These are phyloP conservation scores for Scolanthus callimorphus DNA, from an alignment of 92 coral and sea anemone species.

Conservation along the genomic window DNA sequence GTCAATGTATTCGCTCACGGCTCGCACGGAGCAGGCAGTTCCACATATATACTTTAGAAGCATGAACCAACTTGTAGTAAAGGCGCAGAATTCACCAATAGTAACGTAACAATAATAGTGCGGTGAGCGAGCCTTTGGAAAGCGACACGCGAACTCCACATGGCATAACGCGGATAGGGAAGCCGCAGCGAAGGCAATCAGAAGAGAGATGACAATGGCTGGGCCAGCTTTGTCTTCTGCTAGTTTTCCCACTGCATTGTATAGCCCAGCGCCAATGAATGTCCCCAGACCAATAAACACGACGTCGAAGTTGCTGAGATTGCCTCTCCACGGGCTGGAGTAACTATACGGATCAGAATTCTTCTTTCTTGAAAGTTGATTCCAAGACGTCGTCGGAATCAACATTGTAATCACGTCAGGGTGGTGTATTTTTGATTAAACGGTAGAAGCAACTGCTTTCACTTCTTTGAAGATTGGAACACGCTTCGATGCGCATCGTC, in stretches of 20 bases:
- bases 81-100: slow-evolving; percentile 73
- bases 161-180: slow-evolving; percentile 56
- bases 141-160: slow-evolving; percentile 70
- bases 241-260: slow-evolving; percentile 60
- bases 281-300: slow-evolving; percentile 54
- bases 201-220: slow-evolving; percentile 60
- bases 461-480: too few relatives aligned
- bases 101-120: slow-evolving; percentile 56
- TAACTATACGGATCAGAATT: too few relatives aligned
- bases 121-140: slow-evolving; percentile 77
- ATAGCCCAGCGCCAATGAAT: slow-evolving; percentile 66
- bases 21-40: slow-evolving; percentile 43
- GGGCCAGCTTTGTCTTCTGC: slow-evolving; percentile 78
- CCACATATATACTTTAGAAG: slow-evolving; percentile 59
- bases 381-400: too few relatives aligned
- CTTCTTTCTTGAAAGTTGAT: too few relatives aligned
- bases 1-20: slow-evolving; percentile 62
- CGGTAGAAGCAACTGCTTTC: too few relatives aligned
- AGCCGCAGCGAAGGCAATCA: slow-evolving; percentile 62
- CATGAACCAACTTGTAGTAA: slow-evolving; percentile 75
- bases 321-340: slow-evolving; percentile 30
- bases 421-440: too few relatives aligned
- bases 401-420: too few relatives aligned
- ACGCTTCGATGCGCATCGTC: too few relatives aligned
- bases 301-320: slow-evolving; percentile 46